Evolutionary conservation across 1,140 invertebrate species (phyloP).

Genomic region (Saxidomus purpurata): DNA sequence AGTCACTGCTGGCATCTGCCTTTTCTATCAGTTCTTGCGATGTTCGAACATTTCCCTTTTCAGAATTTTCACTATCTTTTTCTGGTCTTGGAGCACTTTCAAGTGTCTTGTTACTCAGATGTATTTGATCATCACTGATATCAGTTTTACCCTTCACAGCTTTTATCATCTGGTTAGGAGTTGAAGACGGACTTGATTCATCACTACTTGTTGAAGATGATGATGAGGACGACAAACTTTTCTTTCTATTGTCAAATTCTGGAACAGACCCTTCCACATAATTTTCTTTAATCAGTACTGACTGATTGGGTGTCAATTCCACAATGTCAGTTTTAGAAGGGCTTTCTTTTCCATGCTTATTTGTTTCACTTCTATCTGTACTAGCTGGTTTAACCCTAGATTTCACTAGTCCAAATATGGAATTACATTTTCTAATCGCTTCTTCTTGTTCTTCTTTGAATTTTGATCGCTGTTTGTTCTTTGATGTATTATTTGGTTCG

Average conservation of each 20-base stretch:
- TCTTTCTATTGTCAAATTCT: background rate
- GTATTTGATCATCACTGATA: too few species aligned
- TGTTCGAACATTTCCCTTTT: background rate
- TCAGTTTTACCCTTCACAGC: too few species aligned
- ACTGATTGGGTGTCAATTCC: background rate
- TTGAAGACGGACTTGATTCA: background rate
- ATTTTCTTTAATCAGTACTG: too few species aligned
- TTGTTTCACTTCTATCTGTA: background rate
- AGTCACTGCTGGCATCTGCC: too few species aligned
- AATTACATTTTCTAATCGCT: constrained; percentile 58
- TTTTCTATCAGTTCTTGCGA: too few species aligned
- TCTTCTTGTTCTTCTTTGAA: constrained; percentile 56
- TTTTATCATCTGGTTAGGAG: background rate
- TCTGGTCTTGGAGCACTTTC: too few species aligned
- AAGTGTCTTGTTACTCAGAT: too few species aligned
- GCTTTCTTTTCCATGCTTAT: too few species aligned
- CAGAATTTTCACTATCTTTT: too few species aligned
- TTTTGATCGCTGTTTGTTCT: background rate
- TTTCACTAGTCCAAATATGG: constrained; percentile 54
- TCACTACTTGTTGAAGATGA: constrained; percentile 8
- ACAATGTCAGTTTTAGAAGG: background rate
- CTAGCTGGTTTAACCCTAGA: background rate
- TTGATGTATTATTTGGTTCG: background rate
- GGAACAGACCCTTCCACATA: background rate
- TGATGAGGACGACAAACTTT: background rate